These are phyloP conservation scores for Heptranchias perlo DNA, from an alignment of 2,113 vertebrate species.

Conservation along the genomic window DNA sequence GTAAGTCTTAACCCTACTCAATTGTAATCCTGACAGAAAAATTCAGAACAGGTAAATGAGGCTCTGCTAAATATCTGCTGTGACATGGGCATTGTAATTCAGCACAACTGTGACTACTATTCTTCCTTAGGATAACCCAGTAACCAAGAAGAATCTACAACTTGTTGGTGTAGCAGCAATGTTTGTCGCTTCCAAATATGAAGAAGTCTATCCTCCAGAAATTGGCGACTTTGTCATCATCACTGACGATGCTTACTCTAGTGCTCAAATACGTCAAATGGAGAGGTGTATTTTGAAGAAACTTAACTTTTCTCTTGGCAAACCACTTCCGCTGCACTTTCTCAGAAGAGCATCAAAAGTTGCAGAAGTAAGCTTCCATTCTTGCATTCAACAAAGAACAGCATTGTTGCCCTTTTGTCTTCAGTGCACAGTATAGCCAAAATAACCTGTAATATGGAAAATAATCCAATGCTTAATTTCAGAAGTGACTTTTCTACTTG, in stretches of 20 bases:
- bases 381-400: not conserved
- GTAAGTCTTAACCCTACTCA: not conserved
- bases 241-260: slow-evolving; percentile 25
- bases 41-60: not conserved
- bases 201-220: slow-evolving; percentile 36
- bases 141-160: slow-evolving; percentile 20
- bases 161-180: slow-evolving; percentile 39
- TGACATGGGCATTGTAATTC: not conserved
- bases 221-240: slow-evolving; percentile 37
- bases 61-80: not conserved
- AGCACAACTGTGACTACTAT: not conserved
- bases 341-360: slow-evolving; percentile 37
- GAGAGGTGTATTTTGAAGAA: slow-evolving; percentile 29
- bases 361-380: slow-evolving; percentile 21
- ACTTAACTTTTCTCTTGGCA: slow-evolving; percentile 35
- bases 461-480: not conserved
- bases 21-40: not conserved
- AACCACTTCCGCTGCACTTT: slow-evolving; percentile 39
- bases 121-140: not conserved
- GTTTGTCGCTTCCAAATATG: slow-evolving; percentile 39
- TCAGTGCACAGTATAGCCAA: not conserved
- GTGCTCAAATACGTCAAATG: slow-evolving; percentile 34
- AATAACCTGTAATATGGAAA: not conserved
- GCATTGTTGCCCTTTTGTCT: too few species aligned
- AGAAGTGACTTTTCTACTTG: not conserved